Conservation (phyloP, 2,888 invertebrate species). For the Calameuta filiformis region DNA sequence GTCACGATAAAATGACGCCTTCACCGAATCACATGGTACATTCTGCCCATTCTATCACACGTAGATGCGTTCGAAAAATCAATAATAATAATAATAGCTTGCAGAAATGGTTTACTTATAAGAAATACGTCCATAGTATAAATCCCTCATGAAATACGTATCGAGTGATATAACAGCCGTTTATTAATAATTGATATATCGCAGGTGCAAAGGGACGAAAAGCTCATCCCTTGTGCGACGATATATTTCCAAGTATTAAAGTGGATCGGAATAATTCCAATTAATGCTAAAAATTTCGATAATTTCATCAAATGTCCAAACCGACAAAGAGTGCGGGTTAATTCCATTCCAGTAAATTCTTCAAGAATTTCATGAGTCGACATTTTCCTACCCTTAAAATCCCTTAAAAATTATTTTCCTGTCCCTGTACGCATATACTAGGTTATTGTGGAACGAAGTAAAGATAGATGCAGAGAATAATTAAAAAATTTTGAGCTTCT, state of each 20-base stretch:
- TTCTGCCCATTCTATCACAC: background rate
- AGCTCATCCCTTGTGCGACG: background rate
- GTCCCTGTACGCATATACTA: background rate
- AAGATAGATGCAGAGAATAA: background rate
- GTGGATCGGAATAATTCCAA: background rate
- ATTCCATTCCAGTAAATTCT: background rate
- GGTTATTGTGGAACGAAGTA: background rate
- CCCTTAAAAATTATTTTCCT: background rate
- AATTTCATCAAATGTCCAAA: background rate
- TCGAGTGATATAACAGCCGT: background rate
- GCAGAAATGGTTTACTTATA: background rate
- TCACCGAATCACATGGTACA: background rate
- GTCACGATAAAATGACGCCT: background rate
- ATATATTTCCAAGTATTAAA: background rate
- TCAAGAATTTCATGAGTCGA: background rate
- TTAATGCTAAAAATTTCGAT: background rate
- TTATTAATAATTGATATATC: background rate
- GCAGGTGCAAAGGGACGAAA: background rate
- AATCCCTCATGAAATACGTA: background rate
- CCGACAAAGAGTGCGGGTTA: background rate
- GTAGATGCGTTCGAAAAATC: background rate
- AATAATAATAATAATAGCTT: background rate
- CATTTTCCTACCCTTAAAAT: background rate
- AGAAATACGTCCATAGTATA: background rate
- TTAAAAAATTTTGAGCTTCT: too few species aligned